Evolutionary conservation across 2,797 vertebrate species (phyloP).

Genomic region (Hydrolagus colliei): DNA sequence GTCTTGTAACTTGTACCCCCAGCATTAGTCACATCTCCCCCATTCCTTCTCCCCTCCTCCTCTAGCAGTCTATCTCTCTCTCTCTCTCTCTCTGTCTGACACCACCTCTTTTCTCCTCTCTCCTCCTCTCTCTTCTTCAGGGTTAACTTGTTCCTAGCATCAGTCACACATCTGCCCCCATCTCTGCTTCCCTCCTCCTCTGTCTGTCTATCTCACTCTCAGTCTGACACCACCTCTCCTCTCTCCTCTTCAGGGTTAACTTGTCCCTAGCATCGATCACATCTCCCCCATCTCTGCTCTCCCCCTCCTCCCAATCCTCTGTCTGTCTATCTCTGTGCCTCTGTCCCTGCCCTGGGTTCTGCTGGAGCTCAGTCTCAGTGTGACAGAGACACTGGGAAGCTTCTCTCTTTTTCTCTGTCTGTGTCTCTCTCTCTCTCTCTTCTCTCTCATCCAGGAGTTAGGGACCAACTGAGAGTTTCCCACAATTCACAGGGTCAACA

Average conservation of each 20-base stretch:
- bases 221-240: not conserved
- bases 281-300: not conserved
- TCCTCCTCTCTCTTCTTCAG: not conserved
- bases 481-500: not conserved
- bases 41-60: too few relatives aligned
- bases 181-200: not conserved
- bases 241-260: not conserved
- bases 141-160: too few relatives aligned
- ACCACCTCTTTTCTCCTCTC: not conserved
- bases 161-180: too few relatives aligned
- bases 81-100: not conserved
- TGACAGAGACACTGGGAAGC: not conserved
- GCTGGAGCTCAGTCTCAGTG: not conserved
- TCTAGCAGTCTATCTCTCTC: not conserved
- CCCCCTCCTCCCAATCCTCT: too few relatives aligned
- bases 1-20: not conserved
- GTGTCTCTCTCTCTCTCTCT: too few relatives aligned
- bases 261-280: not conserved
- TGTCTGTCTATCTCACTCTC: not conserved
- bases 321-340: not conserved
- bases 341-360: too few relatives aligned
- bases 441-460: too few relatives aligned
- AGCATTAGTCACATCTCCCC: not conserved
- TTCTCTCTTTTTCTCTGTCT: not conserved
- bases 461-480: not conserved